Evolutionary conservation across 2,888 invertebrate genomes (phyloP).

Genomic region (Drosophila fulvimacula): DNA sequence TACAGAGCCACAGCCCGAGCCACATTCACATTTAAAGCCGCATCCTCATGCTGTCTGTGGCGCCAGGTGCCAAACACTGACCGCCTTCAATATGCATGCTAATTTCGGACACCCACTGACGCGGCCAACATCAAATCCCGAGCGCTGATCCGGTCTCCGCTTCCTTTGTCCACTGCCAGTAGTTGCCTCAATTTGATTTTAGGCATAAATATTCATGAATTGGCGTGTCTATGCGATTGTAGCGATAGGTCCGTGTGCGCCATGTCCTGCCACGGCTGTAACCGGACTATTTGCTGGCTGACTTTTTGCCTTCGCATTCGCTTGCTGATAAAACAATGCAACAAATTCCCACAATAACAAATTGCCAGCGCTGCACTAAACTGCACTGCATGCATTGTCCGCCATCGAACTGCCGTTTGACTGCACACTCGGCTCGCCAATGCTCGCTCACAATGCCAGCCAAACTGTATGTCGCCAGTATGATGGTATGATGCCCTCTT

Average conservation of each 20-base stretch:
- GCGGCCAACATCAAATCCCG: conserved; percentile 3
- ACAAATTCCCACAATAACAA: conserved; percentile 39
- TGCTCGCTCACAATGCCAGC: too few relatives aligned
- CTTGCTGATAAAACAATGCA: conserved; percentile 43
- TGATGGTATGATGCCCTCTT: too few relatives aligned
- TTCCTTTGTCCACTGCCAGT: conserved; percentile 12
- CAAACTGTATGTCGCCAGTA: too few relatives aligned
- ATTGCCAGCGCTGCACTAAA: conserved; percentile 35
- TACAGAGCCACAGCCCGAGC: conserved; percentile 7
- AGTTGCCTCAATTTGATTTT: conserved; percentile 56
- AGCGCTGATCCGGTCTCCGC: conserved; percentile 4
- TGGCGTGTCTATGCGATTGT: conserved; percentile 47
- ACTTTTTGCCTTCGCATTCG: conserved; percentile 13
- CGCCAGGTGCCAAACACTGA: conserved; percentile 56
- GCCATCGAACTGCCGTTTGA: conserved; percentile 13
- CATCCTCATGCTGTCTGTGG: conserved; percentile 27
- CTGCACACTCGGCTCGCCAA: background rate
- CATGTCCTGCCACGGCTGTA: conserved; percentile 6
- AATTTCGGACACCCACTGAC: conserved; percentile 40
- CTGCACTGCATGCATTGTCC: conserved; percentile 37
- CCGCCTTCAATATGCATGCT: conserved; percentile 65
- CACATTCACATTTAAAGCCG: conserved; percentile 8
- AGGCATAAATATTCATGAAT: conserved; percentile 62
- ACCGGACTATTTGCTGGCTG: conserved; percentile 23
- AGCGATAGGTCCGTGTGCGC: conserved; percentile 24